These are phyloP conservation scores for Drosophila saltans DNA, from an alignment of 1,140 invertebrate species.

Conservation along the genomic window DNA sequence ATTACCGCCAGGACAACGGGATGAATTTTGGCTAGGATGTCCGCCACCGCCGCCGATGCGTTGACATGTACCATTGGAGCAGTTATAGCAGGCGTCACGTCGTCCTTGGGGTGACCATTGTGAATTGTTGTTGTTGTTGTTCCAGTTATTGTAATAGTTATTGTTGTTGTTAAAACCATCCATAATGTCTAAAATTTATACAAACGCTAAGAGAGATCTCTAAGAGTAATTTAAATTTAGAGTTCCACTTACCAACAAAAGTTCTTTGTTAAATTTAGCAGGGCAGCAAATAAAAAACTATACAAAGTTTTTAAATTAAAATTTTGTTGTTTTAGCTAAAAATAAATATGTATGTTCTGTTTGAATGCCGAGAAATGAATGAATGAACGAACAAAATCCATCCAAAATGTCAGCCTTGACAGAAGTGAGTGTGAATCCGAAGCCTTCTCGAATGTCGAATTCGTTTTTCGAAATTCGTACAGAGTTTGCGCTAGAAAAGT, in stretches of 20 bases:
- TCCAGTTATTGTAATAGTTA: neutral
- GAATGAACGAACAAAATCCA: constrained; percentile 14
- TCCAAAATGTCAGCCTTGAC: neutral
- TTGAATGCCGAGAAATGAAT: constrained; percentile 36
- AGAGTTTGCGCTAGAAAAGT: constrained; percentile 37
- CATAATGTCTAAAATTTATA: constrained; percentile 26
- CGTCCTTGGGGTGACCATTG: neutral
- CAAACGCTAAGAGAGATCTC: neutral
- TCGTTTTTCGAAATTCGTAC: constrained; percentile 27
- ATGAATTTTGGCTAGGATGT: constrained; percentile 9
- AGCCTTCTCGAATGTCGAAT: constrained; percentile 44
- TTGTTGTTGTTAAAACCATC: constrained; percentile 32
- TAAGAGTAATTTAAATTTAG: neutral
- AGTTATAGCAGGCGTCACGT: constrained; percentile 22
- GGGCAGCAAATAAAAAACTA: constrained; percentile 32
- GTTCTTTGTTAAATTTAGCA: neutral
- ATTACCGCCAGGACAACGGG: constrained; percentile 34
- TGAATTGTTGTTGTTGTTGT: neutral
- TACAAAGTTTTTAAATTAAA: constrained; percentile 15
- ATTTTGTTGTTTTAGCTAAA: neutral
- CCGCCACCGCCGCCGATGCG: constrained; percentile 1
- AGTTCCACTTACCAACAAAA: neutral
- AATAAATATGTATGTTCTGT: constrained; percentile 32
- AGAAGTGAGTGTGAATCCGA: constrained; percentile 2
- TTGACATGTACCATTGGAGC: constrained; percentile 38